These are phyloP conservation scores for Agonopterix alstromeriana DNA, from an alignment of 2,888 invertebrate species.

Conservation along the genomic window DNA sequence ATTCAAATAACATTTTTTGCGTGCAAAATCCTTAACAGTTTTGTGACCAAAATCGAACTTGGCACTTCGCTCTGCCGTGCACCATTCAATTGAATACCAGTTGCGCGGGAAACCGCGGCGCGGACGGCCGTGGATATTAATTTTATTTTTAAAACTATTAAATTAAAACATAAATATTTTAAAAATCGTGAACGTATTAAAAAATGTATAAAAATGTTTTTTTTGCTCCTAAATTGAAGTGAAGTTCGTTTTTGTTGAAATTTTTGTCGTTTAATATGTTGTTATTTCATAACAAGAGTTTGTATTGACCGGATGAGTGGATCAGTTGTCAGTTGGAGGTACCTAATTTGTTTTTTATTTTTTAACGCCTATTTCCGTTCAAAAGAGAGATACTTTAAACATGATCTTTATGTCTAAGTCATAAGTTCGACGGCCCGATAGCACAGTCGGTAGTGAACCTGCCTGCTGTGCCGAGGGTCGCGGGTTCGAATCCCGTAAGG, in stretches of 20 bases:
- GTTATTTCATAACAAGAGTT: not conserved
- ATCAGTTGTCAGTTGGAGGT: no score
- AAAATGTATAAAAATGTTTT: not conserved
- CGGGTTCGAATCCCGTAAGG: no score
- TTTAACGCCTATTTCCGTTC: no score
- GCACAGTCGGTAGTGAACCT: no score
- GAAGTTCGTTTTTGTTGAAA: not conserved
- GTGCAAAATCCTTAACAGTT: no score
- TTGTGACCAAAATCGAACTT: not conserved
- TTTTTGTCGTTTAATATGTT: not conserved
- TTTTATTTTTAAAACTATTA: conserved; percentile 4
- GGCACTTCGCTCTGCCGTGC: not conserved
- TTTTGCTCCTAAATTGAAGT: not conserved
- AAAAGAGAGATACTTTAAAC: no score
- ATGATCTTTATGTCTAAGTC: no score
- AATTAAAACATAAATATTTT: not conserved
- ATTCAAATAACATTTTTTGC: no score
- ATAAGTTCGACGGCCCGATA: no score
- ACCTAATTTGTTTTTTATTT: no score
- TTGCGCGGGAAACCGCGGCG: conserved; percentile 52
- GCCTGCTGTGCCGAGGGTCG: no score
- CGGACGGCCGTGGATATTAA: conserved; percentile 18
- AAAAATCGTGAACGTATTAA: not conserved
- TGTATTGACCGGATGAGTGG: not conserved
- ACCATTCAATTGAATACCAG: conserved; percentile 21